A percentile compares a stretch with the other conserved stretches of the same genome.
These are phyloP conservation scores for Rhinolophus ferrumequinum DNA, from an alignment of 2,113 vertebrate genomes.

Conservation along the genomic window DNA sequence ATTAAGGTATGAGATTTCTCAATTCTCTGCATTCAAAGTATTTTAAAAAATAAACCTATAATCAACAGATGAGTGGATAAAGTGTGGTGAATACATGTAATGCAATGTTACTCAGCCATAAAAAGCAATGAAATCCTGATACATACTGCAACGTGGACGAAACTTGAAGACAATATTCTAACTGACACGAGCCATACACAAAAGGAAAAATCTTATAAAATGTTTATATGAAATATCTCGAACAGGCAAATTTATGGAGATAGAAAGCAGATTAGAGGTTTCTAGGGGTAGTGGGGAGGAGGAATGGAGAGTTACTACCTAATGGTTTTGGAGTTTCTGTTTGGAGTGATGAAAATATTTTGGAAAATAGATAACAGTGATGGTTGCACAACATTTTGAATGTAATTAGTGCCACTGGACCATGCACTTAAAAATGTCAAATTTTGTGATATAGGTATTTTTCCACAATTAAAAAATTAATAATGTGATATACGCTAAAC, in stretches of 20 bases:
- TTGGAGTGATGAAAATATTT: background rate
- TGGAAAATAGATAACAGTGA: background rate
- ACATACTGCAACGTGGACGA: background rate
- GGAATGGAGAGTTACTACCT: background rate
- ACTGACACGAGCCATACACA: background rate
- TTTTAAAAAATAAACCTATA: background rate
- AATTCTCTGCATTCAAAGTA: background rate
- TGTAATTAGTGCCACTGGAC: background rate
- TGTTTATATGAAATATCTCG: background rate
- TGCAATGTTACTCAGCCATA: background rate
- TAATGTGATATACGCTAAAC: background rate
- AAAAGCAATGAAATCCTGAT: background rate
- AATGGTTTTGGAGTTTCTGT: background rate
- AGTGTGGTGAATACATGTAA: background rate
- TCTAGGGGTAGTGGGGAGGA: background rate
- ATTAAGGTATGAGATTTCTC: background rate
- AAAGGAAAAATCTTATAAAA: background rate
- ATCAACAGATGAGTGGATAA: background rate
- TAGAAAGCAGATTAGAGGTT: background rate
- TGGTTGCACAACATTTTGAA: background rate
- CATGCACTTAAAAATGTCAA: background rate
- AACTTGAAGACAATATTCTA: background rate
- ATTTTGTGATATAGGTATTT: background rate
- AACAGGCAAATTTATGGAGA: background rate
- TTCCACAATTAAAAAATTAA: constrained; percentile 14